Evolutionary conservation across 2,888 invertebrate genomes (phyloP).

Genomic region (Drosophila dives): DNA sequence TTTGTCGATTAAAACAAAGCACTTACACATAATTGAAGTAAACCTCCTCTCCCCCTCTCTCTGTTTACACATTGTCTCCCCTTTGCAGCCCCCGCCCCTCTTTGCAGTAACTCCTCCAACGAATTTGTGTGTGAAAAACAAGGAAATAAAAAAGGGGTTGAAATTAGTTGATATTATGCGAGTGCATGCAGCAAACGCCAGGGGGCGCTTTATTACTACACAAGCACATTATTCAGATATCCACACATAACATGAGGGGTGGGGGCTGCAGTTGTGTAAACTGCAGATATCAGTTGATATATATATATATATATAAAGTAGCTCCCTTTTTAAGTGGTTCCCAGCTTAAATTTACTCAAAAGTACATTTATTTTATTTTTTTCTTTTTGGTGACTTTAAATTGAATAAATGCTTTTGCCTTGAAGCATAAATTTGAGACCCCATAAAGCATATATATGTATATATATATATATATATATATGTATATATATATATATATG

Average conservation of each 20-base stretch:
- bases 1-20: conserved; percentile 76
- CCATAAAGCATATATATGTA: neutral
- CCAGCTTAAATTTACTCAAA: conserved; percentile 17
- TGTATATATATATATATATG: neutral
- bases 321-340: conserved; percentile 7
- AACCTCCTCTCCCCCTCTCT: conserved; percentile 12
- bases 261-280: neutral
- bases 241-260: conserved; percentile 22
- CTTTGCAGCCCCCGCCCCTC: neutral
- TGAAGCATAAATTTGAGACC: neutral
- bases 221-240: conserved; percentile 33
- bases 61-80: too few relatives aligned
- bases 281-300: conserved; percentile 1
- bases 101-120: neutral
- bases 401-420: neutral
- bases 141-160: conserved; percentile 40
- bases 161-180: conserved; percentile 66
- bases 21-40: conserved; percentile 74
- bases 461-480: neutral
- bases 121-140: conserved; percentile 52
- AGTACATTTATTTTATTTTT: neutral
- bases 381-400: neutral
- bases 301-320: neutral
- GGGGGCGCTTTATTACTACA: conserved; percentile 51
- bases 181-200: conserved; percentile 51